A percentile compares a stretch with the other conserved stretches of the same genome.
Evolutionary conservation across 2,888 invertebrate genomes (phyloP).

Genomic region (Eurytoma adleriae): DNA sequence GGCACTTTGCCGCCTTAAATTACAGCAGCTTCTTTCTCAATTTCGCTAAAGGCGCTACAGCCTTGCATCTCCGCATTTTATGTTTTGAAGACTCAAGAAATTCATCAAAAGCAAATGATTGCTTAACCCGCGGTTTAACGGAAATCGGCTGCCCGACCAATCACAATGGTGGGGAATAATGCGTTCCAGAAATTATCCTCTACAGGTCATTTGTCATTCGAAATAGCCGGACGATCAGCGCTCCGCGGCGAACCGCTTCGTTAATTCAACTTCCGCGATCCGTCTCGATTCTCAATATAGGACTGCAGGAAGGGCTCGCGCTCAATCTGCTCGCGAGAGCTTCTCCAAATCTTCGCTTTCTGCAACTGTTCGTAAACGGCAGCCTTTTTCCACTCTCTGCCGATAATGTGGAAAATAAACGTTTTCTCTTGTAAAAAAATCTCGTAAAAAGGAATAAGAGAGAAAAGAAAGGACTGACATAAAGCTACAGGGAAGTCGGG

Average conservation of each 20-base stretch:
- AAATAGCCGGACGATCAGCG: conserved; percentile 63
- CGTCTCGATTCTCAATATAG: not conserved
- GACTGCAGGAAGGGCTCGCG: not conserved
- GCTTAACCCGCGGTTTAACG: conserved; percentile 1
- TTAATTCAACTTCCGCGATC: conserved; percentile 67
- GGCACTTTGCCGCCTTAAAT: too few species aligned
- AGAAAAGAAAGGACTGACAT: not conserved
- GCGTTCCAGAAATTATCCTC: conserved; percentile 8
- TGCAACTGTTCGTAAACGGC: not conserved
- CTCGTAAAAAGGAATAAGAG: not conserved
- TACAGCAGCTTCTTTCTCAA: too few species aligned
- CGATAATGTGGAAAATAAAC: not conserved
- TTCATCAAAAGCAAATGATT: not conserved
- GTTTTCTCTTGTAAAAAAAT: not conserved
- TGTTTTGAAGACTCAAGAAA: too few species aligned
- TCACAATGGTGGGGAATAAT: not conserved
- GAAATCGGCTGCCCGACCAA: not conserved
- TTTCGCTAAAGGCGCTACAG: too few species aligned
- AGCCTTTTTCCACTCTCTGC: not conserved
- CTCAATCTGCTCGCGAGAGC: not conserved
- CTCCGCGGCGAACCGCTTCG: conserved; percentile 63
- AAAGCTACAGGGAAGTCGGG: not conserved
- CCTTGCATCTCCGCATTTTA: too few species aligned
- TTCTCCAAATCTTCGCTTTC: not conserved
- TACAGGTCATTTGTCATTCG: conserved; percentile 65